Base-by-base conservation (phyloP, 1,140 invertebrate species). In the Scaptomyza hsui region DNA sequence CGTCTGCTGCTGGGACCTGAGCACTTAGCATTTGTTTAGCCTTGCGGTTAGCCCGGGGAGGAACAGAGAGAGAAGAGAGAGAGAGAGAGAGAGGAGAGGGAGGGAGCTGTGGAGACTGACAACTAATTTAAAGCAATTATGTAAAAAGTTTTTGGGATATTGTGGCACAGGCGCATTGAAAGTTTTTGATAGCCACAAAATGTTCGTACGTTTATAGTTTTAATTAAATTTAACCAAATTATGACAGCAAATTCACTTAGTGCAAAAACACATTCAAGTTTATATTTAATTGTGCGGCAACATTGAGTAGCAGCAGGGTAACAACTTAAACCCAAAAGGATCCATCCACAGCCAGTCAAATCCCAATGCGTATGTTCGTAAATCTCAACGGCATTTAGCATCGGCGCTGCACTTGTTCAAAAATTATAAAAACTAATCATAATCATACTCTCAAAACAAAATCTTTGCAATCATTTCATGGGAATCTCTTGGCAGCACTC, bases 111-210 rank as follows among this genome's bases (percentile, higher is more conserved):
- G 65, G 69, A 64, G 59, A 73, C 78, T 88, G 83, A 88, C 83
- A 88, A 89, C 83, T 88, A 88, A 88, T 88, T 88, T 88, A 88
- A 88, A 89, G 69, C 75, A 88, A 88, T 89, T 88, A 82, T 78
- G 78, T 72, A 89, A 88, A 83, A 88, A 89, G 65, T 89, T 88
- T 88, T 56, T 51, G 41, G 19, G 53, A 74, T 7, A 64, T 41
- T 75, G 47, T 51, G 24, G 42, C n/a, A 9, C 44, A 61, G 64
- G 52, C 47, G 62, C 72, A 72, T 75, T 68, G 55, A 74, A 86
- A 86, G 63, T 80, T 81, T 80, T 78, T 64, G 26, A 6, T 4
- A 59, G 62, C 78, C 78, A 32, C 83, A 83, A 89, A 29, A 78
- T 82, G 70, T 63, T 37, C 57, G 61, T 71, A 39, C 68, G 62